A percentile compares a stretch with the other conserved stretches of the same genome.
phyloP scores from a whole-genome alignment of 2,888 invertebrate genomes.

The Conomelus anceps region DNA sequence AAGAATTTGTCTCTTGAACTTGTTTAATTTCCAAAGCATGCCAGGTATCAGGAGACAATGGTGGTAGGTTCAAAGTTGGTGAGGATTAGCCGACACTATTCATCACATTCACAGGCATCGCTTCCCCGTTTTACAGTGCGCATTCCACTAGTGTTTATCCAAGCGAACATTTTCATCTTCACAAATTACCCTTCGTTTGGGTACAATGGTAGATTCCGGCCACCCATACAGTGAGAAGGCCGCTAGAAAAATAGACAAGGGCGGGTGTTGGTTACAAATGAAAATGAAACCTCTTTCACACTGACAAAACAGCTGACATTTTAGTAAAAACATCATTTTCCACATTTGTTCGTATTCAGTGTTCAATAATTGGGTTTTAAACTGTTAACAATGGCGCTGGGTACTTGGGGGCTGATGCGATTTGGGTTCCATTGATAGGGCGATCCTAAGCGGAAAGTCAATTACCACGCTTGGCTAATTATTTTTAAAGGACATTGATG shows the following conservation, averaged over 20 bases:
- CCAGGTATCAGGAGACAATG: neutral
- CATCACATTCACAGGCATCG: neutral
- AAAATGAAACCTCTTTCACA: neutral
- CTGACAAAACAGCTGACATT: neutral
- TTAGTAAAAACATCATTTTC: neutral
- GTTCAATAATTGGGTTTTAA: neutral
- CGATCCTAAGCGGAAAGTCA: neutral
- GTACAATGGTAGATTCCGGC: neutral
- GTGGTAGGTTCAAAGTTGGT: neutral
- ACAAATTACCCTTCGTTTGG: neutral
- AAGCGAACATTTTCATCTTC: neutral
- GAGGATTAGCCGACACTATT: neutral
- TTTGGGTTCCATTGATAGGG: neutral
- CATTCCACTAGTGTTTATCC: neutral
- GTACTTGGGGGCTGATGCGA: neutral
- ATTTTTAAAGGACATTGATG: neutral
- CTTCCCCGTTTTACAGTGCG: neutral
- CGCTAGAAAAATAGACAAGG: neutral
- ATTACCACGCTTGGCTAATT: neutral
- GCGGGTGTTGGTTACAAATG: neutral
- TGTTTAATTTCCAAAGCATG: neutral
- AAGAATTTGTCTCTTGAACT: neutral
- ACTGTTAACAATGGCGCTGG: neutral
- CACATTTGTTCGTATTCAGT: neutral
- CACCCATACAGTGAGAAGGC: neutral